Evolutionary conservation across 2,888 invertebrate species (phyloP).

Genomic region (Zygaena filipendulae): DNA sequence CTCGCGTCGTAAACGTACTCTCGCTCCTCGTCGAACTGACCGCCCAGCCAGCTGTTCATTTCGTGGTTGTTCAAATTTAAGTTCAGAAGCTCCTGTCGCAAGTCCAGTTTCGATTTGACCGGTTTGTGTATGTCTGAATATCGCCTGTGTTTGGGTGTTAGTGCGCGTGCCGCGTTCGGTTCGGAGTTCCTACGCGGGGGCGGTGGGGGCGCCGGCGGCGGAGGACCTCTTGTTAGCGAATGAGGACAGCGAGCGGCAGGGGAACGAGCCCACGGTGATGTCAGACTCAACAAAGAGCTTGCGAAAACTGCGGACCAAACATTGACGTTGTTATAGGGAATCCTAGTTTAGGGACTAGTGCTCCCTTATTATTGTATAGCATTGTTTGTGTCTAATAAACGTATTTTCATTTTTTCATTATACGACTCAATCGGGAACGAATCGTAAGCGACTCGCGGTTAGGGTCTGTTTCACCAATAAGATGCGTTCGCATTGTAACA

Average conservation of each 20-base stretch:
- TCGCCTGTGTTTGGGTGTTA: slow-evolving; percentile 21
- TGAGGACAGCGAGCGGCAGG: slow-evolving; percentile 82
- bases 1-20: slow-evolving; percentile 22
- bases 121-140: slow-evolving; percentile 29
- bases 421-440: too few species aligned
- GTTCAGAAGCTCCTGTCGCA: slow-evolving; percentile 44
- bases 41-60: slow-evolving; percentile 45
- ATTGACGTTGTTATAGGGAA: too few species aligned
- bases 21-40: slow-evolving; percentile 32
- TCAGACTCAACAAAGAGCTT: slow-evolving; percentile 87
- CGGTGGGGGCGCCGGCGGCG: slow-evolving; percentile 44
- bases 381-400: too few species aligned
- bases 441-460: too few species aligned
- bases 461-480: too few species aligned
- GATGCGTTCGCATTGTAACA: too few species aligned
- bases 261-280: slow-evolving; percentile 78
- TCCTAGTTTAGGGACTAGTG: not conserved
- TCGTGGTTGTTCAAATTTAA: slow-evolving; percentile 39
- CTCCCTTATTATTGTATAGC: too few species aligned
- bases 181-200: slow-evolving; percentile 52
- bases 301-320: slow-evolving; percentile 80
- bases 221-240: slow-evolving; percentile 79
- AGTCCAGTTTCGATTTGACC: slow-evolving; percentile 30
- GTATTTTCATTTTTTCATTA: too few species aligned
- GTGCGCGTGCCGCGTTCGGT: slow-evolving; percentile 17